phyloP scores from a whole-genome alignment of 2,888 invertebrate genomes.

The Heteropelma amictum region DNA sequence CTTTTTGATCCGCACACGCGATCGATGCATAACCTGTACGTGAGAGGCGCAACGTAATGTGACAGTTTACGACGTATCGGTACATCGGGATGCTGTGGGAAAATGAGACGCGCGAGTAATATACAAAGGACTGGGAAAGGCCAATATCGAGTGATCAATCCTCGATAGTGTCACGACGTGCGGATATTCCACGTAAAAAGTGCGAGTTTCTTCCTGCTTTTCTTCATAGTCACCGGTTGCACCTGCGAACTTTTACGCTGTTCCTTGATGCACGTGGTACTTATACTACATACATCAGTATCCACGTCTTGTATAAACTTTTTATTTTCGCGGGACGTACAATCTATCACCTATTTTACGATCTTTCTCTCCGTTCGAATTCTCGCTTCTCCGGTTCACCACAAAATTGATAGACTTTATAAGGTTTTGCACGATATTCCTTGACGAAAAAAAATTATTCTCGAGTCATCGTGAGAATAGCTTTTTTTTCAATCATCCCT shows the following conservation, averaged over 20 bases:
- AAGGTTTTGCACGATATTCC: neutral
- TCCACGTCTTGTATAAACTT: slow-evolving; percentile 1
- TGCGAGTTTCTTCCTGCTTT: slow-evolving; percentile 42
- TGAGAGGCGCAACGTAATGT: slow-evolving; percentile 26
- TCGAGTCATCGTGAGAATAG: too few species aligned
- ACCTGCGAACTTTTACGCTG: slow-evolving; percentile 53
- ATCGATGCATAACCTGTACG: slow-evolving; percentile 4
- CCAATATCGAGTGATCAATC: slow-evolving; percentile 58
- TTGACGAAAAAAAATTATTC: too few species aligned
- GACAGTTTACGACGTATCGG: slow-evolving; percentile 43
- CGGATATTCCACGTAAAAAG: slow-evolving; percentile 21
- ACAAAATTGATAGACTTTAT: slow-evolving; percentile 1
- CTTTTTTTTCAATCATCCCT: too few species aligned
- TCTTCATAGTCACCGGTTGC: slow-evolving; percentile 36
- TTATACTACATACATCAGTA: neutral
- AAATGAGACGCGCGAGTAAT: slow-evolving; percentile 10
- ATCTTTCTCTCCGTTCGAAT: slow-evolving; percentile 13
- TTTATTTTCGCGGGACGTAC: slow-evolving; percentile 38
- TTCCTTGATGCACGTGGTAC: neutral
- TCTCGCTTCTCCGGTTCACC: neutral
- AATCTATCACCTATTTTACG: slow-evolving; percentile 53
- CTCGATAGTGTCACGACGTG: slow-evolving; percentile 49
- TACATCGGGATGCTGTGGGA: slow-evolving; percentile 13
- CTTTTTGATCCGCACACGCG: neutral
- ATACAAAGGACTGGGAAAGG: slow-evolving; percentile 12